Base-by-base conservation (phyloP, 2,888 invertebrate genomes). In the Acleris sparsana region DNA sequence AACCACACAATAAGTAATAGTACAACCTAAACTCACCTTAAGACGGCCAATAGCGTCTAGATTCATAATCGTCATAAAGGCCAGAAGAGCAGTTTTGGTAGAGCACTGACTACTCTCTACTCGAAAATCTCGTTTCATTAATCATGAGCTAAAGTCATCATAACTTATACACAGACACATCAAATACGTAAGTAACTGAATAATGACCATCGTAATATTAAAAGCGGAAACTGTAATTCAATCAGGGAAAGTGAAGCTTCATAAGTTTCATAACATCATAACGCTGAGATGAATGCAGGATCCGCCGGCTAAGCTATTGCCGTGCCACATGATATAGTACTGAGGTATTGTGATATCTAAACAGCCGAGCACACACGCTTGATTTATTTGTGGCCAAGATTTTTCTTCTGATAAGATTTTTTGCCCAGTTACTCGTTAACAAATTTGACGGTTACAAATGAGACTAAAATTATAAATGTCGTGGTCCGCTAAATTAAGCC, bases 191-290 rank as follows among this genome's bases (percentile, higher is more conserved):
- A 33, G 39, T 29, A 29, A 29, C 25, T 33, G 33, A 33, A 2
- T 17, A 52, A 52, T 52, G 7, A n/a, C 25, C 13, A 5, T 9
- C 39, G 22, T 39, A n/a, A 18, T 20, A 60, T 17, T 53, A 52
- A 52, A 60, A 60, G 52, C 52, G 44, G 59, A 52, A 60, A 29
- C 52, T 43, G 51, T 43, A 44, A 60, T 44, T 60, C 29, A 49
- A 58, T 58, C 20, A n/a, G n/a, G 29, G 43, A n/a, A 44, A 22
- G 25, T 11, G 2, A 25, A 53, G 25, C 29, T 53, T 25, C 53
- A 22, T 17, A 29, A 29, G n/a, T n/a, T n/a, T n/a, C n/a, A n/a
- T n/a, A n/a, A n/a, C n/a, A n/a, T n/a, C 48, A 58, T 58, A 33
- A 29, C 49, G 7, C 17, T 16, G 49, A 49, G 49, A 58, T 33